These are phyloP conservation scores for Diplolepis rosae DNA, from an alignment of 2,888 invertebrate genomes.

Conservation along the genomic window DNA sequence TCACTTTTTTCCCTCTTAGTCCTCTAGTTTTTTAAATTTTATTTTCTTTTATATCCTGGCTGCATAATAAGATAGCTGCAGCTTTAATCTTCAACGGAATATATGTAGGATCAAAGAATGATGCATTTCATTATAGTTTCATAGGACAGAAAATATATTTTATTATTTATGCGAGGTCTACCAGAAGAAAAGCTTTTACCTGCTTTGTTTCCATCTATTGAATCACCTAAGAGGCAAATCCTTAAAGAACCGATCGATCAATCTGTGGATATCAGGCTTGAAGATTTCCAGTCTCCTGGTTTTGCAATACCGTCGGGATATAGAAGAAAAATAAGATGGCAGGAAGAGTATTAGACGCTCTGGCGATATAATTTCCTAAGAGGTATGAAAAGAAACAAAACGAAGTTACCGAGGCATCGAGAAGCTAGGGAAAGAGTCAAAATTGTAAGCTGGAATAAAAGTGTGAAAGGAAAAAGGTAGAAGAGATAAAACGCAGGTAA, in stretches of 20 bases:
- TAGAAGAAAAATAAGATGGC: constrained; percentile 18
- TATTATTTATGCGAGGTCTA: constrained; percentile 40
- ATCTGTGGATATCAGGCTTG: constrained; percentile 2
- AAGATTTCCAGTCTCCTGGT: constrained; percentile 7
- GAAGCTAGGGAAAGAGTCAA: neutral
- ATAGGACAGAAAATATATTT: constrained; percentile 47
- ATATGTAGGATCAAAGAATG: constrained; percentile 58
- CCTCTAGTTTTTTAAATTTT: neutral
- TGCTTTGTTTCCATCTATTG: neutral
- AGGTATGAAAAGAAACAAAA: constrained; percentile 10
- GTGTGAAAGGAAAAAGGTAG: constrained; percentile 25
- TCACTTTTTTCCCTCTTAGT: constrained; percentile 3
- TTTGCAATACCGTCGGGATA: constrained; percentile 13
- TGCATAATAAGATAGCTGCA: constrained; percentile 42
- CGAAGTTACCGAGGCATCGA: neutral
- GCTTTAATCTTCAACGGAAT: constrained; percentile 65
- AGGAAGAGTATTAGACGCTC: constrained; percentile 19
- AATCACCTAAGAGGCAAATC: constrained; percentile 12
- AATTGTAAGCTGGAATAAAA: constrained; percentile 25
- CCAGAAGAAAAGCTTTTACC: constrained; percentile 4
- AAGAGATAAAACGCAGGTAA: constrained; percentile 23
- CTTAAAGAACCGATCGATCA: constrained; percentile 16
- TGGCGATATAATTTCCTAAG: constrained; percentile 21
- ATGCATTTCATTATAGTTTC: constrained; percentile 58
- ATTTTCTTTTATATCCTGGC: constrained; percentile 15